Evolutionary conservation across 2,113 vertebrate genomes (phyloP), one percentile per base, ranked within the genome.

Genomic region (Pholis gunnellus): DNA sequence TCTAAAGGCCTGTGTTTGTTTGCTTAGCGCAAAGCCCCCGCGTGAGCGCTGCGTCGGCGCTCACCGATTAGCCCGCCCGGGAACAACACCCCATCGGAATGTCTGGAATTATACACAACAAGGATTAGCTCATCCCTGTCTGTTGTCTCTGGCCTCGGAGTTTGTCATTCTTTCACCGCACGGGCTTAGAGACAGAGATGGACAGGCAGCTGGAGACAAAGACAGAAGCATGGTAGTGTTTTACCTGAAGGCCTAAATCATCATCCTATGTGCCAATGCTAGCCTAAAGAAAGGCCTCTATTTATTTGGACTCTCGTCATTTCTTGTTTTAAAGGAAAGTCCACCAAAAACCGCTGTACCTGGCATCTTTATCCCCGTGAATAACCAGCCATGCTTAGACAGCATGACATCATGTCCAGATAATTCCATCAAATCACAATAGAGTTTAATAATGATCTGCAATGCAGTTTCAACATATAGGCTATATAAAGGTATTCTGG

Each of bases 71-170:
- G 75, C 79, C 79, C 81, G 75, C 71, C 72, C 66, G 64, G 68
- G 75, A 90, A 87, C 91, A 94, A 92, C 91, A 89, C 86, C 90
- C 72, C 72, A 81, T 87, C n/a, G 91, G 93, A 93, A 94, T 95
- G 94, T 90, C 84, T 91, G 91, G 93, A 95, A 94, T 93, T 89
- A 88, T 83, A 85, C 91, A 94, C 86, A 94, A 94, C 92, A 92
- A 82, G 86, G 91, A 94, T 94, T 94, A 94, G 90, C 91, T 94
- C 93, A 94, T 93, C 89, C 88, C 86, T 91, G 87, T 79, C 89
- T 94, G 92, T 93, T 94, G 94, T 92, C 89, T 92, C 78, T 86
- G 83, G 80, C 78, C 86, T 81, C 81, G 54, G 29, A 68, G 80
- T 88, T 90, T 91, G 90, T 87, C 90, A 90, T 92, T 91, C 88